phyloP scores from a whole-genome alignment of 1,140 invertebrate species.

The Leptestheria dahalacensis region DNA sequence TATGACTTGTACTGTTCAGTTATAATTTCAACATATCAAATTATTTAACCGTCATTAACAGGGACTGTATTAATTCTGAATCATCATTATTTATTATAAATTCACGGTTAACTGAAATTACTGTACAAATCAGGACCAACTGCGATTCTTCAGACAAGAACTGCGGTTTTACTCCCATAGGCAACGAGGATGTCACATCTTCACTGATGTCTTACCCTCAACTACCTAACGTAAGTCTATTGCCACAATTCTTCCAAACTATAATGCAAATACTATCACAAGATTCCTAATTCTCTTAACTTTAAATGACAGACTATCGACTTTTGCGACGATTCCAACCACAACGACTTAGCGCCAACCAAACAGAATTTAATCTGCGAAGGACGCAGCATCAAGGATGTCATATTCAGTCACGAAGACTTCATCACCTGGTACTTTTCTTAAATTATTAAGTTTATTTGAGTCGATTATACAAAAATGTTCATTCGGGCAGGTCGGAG shows the following conservation, averaged over 20 bases:
- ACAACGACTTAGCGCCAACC: constrained; percentile 44
- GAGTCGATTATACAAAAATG: background rate
- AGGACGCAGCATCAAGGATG: constrained; percentile 40
- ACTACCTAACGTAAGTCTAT: constrained; percentile 20
- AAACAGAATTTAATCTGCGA: constrained; percentile 49
- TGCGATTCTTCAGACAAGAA: constrained; percentile 24
- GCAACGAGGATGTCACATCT: constrained; percentile 28
- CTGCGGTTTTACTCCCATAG: constrained; percentile 9
- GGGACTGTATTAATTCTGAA: too few species aligned
- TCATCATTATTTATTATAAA: too few species aligned
- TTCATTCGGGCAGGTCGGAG: constrained; percentile 1
- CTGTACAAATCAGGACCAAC: constrained; percentile 26
- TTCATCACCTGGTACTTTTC: constrained; percentile 29
- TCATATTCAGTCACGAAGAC: constrained; percentile 42
- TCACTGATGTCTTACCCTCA: constrained; percentile 38
- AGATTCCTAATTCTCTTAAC: background rate
- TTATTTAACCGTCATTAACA: too few species aligned
- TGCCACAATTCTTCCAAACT: constrained; percentile 12
- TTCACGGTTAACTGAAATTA: too few species aligned
- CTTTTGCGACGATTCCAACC: constrained; percentile 43
- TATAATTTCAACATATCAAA: background rate
- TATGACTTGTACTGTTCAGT: constrained; percentile 2
- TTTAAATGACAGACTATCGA: constrained; percentile 31
- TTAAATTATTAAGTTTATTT: background rate
- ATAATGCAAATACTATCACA: background rate